Evolutionary conservation across 2,888 invertebrate species (phyloP).

Genomic region (Plemyria rubiginata): DNA sequence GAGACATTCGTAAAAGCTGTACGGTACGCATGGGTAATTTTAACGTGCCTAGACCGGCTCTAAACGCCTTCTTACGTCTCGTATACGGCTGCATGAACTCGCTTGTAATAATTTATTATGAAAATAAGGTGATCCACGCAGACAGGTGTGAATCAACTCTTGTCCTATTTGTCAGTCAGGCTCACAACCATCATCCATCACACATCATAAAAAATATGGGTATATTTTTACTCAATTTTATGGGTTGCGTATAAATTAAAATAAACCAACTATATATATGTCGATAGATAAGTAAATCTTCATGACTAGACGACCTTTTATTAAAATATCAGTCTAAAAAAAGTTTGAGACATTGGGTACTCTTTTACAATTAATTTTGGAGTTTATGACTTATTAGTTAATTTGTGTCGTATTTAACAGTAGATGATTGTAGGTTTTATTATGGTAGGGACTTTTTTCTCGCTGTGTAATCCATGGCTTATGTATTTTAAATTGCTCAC

Average conservation of each 20-base stretch:
- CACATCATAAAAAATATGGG: not conserved
- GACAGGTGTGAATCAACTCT: not conserved
- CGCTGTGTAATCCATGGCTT: no score
- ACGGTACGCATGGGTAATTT: constrained; percentile 1
- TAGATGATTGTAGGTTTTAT: no score
- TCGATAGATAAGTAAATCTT: no score
- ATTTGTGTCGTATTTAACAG: no score
- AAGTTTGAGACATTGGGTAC: no score
- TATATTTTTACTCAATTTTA: not conserved
- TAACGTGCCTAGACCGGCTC: not conserved
- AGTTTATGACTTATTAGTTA: no score
- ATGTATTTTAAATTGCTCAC: constrained; percentile 44
- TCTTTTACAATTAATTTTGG: no score
- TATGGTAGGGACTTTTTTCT: no score
- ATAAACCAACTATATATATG: no score
- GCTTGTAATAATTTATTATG: not conserved
- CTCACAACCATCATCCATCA: not conserved
- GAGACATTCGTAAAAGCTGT: not conserved
- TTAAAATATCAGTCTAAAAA: no score
- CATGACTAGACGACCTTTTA: no score
- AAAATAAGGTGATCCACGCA: not conserved
- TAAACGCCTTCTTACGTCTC: not conserved
- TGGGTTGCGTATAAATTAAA: not conserved
- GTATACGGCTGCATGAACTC: not conserved
- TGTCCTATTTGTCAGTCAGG: not conserved